These are phyloP conservation scores for Strigamia crassipes DNA, from an alignment of 2,888 invertebrate genomes.

Conservation along the genomic window DNA sequence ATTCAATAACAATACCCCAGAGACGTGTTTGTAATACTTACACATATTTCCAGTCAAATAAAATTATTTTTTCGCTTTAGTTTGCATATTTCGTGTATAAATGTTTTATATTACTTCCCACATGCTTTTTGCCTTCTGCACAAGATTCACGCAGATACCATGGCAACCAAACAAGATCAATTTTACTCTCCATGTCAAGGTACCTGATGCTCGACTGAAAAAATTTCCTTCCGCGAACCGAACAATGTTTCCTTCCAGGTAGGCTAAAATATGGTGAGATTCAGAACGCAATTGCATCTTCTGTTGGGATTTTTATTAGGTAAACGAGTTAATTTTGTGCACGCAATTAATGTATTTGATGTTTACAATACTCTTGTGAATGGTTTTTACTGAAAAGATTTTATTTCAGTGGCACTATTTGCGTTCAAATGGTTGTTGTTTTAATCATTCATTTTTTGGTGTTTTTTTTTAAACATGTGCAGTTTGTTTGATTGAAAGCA, in stretches of 20 bases:
- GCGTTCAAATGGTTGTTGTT: too few species aligned
- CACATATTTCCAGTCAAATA: too few species aligned
- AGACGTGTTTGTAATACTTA: too few species aligned
- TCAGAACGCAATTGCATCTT: background rate
- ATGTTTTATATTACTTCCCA: background rate
- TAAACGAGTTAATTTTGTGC: too few species aligned
- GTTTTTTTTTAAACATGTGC: background rate
- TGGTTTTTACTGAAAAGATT: too few species aligned
- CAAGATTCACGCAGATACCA: background rate
- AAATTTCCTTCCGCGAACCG: background rate
- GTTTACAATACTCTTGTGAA: too few species aligned
- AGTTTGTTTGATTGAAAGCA: background rate
- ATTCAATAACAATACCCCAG: too few species aligned
- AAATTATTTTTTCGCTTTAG: background rate
- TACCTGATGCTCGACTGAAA: background rate
- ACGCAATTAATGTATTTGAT: too few species aligned
- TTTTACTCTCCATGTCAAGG: background rate
- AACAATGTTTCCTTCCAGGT: background rate
- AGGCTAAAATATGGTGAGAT: constrained; percentile 3
- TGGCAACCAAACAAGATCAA: background rate
- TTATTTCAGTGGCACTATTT: too few species aligned
- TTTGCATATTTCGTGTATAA: background rate
- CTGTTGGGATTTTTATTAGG: background rate
- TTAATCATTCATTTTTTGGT: too few species aligned
- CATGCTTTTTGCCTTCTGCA: background rate